Evolutionary conservation across 2,113 vertebrate species (phyloP).

Genomic region (Tetraodon nigroviridis): DNA sequence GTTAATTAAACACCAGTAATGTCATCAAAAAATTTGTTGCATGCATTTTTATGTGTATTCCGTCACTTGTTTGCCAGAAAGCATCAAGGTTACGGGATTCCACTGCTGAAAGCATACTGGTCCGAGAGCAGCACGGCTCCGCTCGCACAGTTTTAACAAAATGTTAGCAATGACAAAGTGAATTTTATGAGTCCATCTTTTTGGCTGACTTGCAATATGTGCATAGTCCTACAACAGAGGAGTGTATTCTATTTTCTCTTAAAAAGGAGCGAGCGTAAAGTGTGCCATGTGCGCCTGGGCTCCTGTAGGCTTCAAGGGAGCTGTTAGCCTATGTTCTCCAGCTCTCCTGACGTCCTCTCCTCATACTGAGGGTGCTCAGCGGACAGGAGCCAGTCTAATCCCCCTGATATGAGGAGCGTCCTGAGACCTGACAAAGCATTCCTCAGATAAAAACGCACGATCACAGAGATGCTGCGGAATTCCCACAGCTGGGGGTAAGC

Average conservation of each 20-base stretch:
- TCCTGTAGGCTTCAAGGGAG: slow-evolving; percentile 73
- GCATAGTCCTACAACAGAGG: neutral
- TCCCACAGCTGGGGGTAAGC: slow-evolving; percentile 73
- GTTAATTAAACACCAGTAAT: too few relatives aligned
- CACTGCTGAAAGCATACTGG: too few relatives aligned
- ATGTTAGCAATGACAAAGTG: neutral
- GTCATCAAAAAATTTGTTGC: too few relatives aligned
- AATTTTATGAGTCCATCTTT: neutral
- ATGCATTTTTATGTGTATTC: too few relatives aligned
- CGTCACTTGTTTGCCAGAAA: too few relatives aligned
- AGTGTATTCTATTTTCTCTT: slow-evolving; percentile 29
- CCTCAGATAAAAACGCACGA: slow-evolving; percentile 95
- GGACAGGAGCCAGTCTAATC: slow-evolving; percentile 87
- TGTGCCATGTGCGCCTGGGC: slow-evolving; percentile 71
- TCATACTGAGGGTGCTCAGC: slow-evolving; percentile 61
- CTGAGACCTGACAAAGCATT: slow-evolving; percentile 98
- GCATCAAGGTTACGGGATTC: too few relatives aligned
- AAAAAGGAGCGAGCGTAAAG: slow-evolving; percentile 14
- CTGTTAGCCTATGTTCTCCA: slow-evolving; percentile 94
- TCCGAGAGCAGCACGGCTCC: too few relatives aligned
- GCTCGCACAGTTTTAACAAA: neutral
- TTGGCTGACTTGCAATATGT: neutral
- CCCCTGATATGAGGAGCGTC: slow-evolving; percentile 96
- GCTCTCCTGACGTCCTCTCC: slow-evolving; percentile 66
- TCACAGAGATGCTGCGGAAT: slow-evolving; percentile 90